Percentiles rank a stretch among this genome's conserved stretches.
Conservation (phyloP, 2,888 invertebrate species). For the Lasioglossum lativentre region DNA sequence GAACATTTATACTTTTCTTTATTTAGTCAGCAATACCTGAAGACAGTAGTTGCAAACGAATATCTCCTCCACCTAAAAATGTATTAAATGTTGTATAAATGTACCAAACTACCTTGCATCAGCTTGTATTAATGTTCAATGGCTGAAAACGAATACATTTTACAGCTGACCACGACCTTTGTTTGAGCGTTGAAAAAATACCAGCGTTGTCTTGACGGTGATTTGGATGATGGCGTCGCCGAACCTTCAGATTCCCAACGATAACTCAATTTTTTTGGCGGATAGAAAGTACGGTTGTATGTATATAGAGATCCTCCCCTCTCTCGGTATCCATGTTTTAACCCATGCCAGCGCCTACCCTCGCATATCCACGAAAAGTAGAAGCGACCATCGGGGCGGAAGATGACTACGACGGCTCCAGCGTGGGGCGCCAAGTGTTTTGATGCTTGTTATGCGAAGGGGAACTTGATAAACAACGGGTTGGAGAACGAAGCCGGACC, state of each 20-base stretch:
- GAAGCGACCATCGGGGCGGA: constrained; percentile 65
- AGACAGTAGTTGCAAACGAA: too few relatives aligned
- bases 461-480: constrained; percentile 77
- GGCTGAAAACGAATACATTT: neutral
- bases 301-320: constrained; percentile 52
- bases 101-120: neutral
- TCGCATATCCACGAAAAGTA: constrained; percentile 69
- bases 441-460: constrained; percentile 78
- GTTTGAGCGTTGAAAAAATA: too few relatives aligned
- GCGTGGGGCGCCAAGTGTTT: constrained; percentile 80
- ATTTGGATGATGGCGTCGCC: constrained; percentile 47
- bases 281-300: constrained; percentile 65
- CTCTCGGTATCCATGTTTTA: constrained; percentile 61
- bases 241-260: constrained; percentile 45
- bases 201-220: constrained; percentile 22
- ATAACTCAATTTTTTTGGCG: constrained; percentile 68
- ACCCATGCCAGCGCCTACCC: constrained; percentile 70
- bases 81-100: neutral
- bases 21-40: neutral
- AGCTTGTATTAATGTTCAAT: too few relatives aligned
- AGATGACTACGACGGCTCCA: constrained; percentile 73
- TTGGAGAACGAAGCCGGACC: constrained; percentile 72
- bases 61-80: too few relatives aligned
- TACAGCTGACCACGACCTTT: too few relatives aligned
- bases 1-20: neutral